phyloP scores from a whole-genome alignment of 2,113 vertebrate genomes.

The Pyrgilauda ruficollis region DNA sequence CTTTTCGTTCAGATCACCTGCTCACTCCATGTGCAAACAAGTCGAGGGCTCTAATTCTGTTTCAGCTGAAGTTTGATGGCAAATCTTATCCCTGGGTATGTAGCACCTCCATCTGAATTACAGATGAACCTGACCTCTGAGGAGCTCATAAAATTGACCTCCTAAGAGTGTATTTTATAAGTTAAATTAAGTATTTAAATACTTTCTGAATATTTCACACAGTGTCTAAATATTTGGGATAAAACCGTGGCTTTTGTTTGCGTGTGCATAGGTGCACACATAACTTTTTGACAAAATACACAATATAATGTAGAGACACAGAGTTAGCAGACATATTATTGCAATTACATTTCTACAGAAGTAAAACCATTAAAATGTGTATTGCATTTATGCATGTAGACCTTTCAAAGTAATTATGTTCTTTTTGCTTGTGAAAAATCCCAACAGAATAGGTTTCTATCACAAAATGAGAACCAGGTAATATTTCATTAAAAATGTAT shows the following conservation, averaged over 20 bases:
- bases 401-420: slow-evolving; percentile 53
- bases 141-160: background rate
- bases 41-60: background rate
- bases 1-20: background rate
- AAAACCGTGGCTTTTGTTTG: background rate
- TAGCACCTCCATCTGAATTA: background rate
- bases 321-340: background rate
- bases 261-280: no score
- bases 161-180: background rate
- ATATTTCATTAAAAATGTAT: slow-evolving; percentile 60
- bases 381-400: slow-evolving; percentile 34
- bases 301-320: background rate
- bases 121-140: background rate
- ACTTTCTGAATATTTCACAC: background rate
- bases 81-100: background rate
- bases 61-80: background rate
- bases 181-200: background rate
- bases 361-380: slow-evolving; percentile 18
- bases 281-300: background rate
- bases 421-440: slow-evolving; percentile 32
- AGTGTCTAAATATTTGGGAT: background rate
- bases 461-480: slow-evolving; percentile 2
- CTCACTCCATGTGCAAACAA: background rate
- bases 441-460: slow-evolving; percentile 37
- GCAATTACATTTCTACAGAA: slow-evolving; percentile 36